Evolutionary conservation across 2,888 invertebrate species (phyloP), one percentile per base, ranked within the genome.

Genomic region (Drosophila algonquin): DNA sequence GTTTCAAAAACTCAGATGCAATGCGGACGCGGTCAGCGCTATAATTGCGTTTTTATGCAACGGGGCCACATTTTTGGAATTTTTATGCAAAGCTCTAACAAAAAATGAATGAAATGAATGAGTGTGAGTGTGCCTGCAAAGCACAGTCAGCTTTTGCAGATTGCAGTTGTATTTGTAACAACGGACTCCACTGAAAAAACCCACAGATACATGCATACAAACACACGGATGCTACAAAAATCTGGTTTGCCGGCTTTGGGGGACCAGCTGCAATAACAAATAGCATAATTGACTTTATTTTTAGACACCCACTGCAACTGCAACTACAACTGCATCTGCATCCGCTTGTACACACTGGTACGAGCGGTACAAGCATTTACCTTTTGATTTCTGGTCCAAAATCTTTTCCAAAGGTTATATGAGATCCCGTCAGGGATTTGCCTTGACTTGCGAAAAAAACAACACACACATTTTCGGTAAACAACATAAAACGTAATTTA

Each of bases 251-350:
- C 78, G 78, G 80, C 73, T 75, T 87, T 75, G 57, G 53, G 53
- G 59, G 58, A 64, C 72, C 75, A 83, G 83, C 82, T 83, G 82
- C 86, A 87, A 85, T 63, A 83, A 85, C 75, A 83, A 69, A 75
- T 74, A 77, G 65, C 73, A 87, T 84, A 87, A 87, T 79, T 83
- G 79, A 63, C 79, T 75, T 75, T 85, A 84, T 79, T 78, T 85
- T 77, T 81, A 82, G 85, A 81, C 84, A 74, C 87, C 83, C 74
- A 81, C 79, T 51, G 56, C 57, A 32, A 32, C 32, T 10, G 40
- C 40, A 71, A 50, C 54, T 62, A 54, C 62, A 71, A 50, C 60
- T 62, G 65, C 65, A 32, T 32, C 58, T 47, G 72, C 56, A 78
- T 82, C 84, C 87, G 79, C 68, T 63, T 59, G 64, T 32, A 50